Evolutionary conservation across 2,113 vertebrate genomes (phyloP).

Genomic region (Tricholaema leucomelas): DNA sequence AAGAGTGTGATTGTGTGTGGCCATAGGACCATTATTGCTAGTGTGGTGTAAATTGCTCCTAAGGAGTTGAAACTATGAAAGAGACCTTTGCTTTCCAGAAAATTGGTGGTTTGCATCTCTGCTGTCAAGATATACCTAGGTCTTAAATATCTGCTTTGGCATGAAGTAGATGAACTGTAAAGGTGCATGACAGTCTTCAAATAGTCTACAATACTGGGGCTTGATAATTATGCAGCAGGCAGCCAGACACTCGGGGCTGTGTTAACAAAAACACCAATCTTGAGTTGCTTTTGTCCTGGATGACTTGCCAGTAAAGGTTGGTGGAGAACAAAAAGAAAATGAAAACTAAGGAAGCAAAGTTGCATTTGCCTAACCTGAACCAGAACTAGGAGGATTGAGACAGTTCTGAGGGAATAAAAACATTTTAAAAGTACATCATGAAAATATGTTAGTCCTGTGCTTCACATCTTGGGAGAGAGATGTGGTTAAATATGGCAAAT

Average conservation of each 20-base stretch:
- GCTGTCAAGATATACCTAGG: background rate
- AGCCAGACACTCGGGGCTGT: background rate
- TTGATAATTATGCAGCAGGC: background rate
- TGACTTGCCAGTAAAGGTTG: background rate
- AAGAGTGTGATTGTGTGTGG: background rate
- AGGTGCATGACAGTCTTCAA: background rate
- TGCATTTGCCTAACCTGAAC: background rate
- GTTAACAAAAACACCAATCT: background rate
- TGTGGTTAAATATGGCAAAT: background rate
- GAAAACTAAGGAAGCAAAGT: background rate
- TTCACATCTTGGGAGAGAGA: background rate
- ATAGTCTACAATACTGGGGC: background rate
- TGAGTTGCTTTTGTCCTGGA: background rate
- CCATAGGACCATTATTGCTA: background rate
- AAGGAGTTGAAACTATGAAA: background rate
- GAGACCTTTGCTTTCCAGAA: background rate
- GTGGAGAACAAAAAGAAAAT: background rate
- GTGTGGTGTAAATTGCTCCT: background rate
- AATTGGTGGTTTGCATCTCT: background rate
- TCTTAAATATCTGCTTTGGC: background rate
- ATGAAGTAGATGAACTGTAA: background rate
- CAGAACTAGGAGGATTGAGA: background rate
- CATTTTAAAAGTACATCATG: rapidly evolving
- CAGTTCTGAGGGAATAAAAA: background rate
- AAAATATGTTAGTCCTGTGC: background rate